Conservation (phyloP, 2,113 vertebrate genomes). For the Ciconia boyciana region DNA sequence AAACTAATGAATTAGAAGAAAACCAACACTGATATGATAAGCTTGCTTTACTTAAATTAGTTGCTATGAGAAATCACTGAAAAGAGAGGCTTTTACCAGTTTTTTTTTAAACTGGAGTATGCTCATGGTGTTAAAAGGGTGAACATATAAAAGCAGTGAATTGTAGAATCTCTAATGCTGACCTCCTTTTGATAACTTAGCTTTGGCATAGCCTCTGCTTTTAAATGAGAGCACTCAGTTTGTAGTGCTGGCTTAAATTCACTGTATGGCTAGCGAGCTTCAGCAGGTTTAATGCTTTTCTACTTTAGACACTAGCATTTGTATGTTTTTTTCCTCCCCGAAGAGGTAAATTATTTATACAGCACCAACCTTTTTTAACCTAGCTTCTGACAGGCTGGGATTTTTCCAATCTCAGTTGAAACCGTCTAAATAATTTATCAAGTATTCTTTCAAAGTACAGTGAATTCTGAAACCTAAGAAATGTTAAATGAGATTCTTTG, state of each 20-base stretch:
- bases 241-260: constrained; percentile 34
- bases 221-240: constrained; percentile 12
- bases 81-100: neutral
- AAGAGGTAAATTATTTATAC: constrained; percentile 75
- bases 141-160: neutral
- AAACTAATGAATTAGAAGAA: neutral
- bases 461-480: constrained; percentile 67
- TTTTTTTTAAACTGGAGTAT: neutral
- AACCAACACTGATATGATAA: neutral
- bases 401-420: constrained; percentile 71
- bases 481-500: constrained; percentile 71
- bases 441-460: constrained; percentile 65
- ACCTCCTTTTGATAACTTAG: constrained; percentile 19
- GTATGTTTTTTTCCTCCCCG: constrained; percentile 1
- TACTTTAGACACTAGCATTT: constrained; percentile 42
- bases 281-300: constrained; percentile 58
- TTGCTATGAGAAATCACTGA: neutral
- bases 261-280: neutral
- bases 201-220: neutral
- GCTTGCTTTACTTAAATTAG: neutral
- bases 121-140: neutral
- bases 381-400: constrained; percentile 70
- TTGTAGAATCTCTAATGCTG: neutral
- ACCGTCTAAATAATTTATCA: constrained; percentile 78
- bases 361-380: constrained; percentile 70